Evolutionary conservation across 2,888 invertebrate species (phyloP), one percentile per base, ranked within the genome.

Genomic region (Meiosimyza platycephala): DNA sequence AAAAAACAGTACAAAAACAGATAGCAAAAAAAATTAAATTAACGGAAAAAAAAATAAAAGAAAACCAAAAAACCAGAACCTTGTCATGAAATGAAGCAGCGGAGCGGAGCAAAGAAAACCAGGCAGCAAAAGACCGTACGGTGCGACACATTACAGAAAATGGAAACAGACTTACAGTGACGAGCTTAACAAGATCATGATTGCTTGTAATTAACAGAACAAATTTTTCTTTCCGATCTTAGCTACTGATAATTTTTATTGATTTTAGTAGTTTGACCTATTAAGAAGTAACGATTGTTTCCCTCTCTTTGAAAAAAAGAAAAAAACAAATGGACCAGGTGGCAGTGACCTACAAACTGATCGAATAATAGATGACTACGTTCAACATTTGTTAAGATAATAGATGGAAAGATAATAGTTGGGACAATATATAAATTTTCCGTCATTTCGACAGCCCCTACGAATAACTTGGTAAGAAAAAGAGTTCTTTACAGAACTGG

Each of bases 41-140:
- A 50, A 28, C 57, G 9, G 40, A 9, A 47, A 50, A 22, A 63
- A 18, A 63, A 18, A 51, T 13, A 64, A 50, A 50, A 51, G 51
- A 18, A 51, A 28, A 22, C 51, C 64, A 12, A 18, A 64, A 64
- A 64, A 64, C 64, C 51, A 64, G 64, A 64, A 64, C 51, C 51
- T 64, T 51, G 40, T 40, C 40, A 28, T 64, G 64, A 64, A 64
- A 64, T 22, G 4, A 48, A 7, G 64, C 9, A 64, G 64, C 64
- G 64, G 28, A 64, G 51, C 64, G 64, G 15, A 28, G 11, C 7
- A 33, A 60, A 64, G 28, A 64, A 50, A 64, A 28, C 18, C 64
- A 64, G 51, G 51, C 64, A 64, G 11, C 16, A 6, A 22, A n/a
- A 54, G 54, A 54, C 54, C 15, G 40, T 40, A 40, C 40, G 54